These are phyloP conservation scores for Agonopterix alstromeriana DNA, from an alignment of 2,888 invertebrate genomes.

Conservation along the genomic window DNA sequence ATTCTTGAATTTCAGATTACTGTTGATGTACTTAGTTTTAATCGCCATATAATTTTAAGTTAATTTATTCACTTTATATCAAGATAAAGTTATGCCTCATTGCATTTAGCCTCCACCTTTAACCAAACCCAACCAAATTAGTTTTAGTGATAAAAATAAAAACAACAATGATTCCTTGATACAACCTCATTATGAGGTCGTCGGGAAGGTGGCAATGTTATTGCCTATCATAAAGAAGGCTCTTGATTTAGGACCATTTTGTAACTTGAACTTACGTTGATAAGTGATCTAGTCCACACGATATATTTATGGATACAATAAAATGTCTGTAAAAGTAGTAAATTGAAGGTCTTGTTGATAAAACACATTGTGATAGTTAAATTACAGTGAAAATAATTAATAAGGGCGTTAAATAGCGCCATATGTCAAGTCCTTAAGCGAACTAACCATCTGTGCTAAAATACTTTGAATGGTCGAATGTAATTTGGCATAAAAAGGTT, in stretches of 20 bases:
- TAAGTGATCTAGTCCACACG: conserved; percentile 34
- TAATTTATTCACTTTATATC: no score
- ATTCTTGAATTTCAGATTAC: no score
- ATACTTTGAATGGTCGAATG: conserved; percentile 34
- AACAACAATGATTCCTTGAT: conserved; percentile 39
- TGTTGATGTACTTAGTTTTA: no score
- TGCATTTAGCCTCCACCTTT: no score
- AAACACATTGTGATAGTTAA: conserved; percentile 2
- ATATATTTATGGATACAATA: conserved; percentile 44
- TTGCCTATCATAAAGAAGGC: conserved; percentile 43
- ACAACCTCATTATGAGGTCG: conserved; percentile 46
- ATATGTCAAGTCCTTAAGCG: conserved; percentile 22
- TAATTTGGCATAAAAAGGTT: conserved; percentile 28
- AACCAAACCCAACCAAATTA: not conserved
- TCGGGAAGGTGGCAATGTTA: conserved; percentile 54
- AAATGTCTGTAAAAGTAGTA: conserved; percentile 17
- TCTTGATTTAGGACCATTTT: conserved; percentile 53
- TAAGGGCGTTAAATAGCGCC: conserved; percentile 5
- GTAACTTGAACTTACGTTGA: conserved; percentile 37
- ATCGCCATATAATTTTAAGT: no score
- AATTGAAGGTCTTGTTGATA: not conserved
- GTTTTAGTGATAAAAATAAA: conserved; percentile 19
- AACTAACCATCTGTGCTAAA: conserved; percentile 40
- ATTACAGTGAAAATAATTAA: conserved; percentile 2
- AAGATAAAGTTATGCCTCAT: no score